Percentiles rank a stretch among this genome's conserved stretches.
These are phyloP conservation scores for Latheticus oryzae DNA, from an alignment of 2,888 invertebrate species.

Conservation along the genomic window DNA sequence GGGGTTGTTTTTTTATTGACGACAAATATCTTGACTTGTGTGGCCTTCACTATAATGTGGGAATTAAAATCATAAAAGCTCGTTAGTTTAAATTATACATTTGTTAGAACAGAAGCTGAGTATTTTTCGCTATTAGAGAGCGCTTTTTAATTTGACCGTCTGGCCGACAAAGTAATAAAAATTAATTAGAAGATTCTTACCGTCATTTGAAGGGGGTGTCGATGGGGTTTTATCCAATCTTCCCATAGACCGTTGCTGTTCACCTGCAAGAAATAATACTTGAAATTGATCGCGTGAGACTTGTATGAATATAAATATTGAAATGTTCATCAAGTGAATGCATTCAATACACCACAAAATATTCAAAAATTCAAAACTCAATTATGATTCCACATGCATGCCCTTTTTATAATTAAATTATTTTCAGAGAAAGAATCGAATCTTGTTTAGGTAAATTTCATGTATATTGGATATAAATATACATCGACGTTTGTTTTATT, in stretches of 20 bases:
- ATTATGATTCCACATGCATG: constrained; percentile 53
- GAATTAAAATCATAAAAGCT: constrained; percentile 48
- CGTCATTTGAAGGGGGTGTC: constrained; percentile 78
- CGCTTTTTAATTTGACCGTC: constrained; percentile 50
- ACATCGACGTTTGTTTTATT: constrained; percentile 54
- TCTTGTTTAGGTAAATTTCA: constrained; percentile 23
- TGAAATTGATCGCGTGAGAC: constrained; percentile 57
- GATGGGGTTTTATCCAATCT: constrained; percentile 81
- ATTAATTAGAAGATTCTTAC: constrained; percentile 65
- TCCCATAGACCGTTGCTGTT: constrained; percentile 67
- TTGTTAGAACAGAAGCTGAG: constrained; percentile 47
- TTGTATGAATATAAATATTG: constrained; percentile 61
- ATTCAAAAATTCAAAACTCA: constrained; percentile 60
- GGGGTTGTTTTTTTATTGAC: constrained; percentile 57
- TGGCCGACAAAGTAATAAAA: constrained; percentile 48
- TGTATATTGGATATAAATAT: constrained; percentile 38
- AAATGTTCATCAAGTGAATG: constrained; percentile 55
- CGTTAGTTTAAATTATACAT: constrained; percentile 53
- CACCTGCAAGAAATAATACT: constrained; percentile 67
- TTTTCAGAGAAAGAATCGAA: constrained; percentile 14
- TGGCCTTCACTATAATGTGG: constrained; percentile 34
- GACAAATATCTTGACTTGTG: constrained; percentile 48
- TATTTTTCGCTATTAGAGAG: constrained; percentile 50
- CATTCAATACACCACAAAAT: constrained; percentile 51
- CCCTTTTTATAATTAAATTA: constrained; percentile 42